Evolutionary conservation across 2,113 vertebrate species (phyloP), one percentile per base, ranked within the genome.

Genomic region (Guaruba guarouba): DNA sequence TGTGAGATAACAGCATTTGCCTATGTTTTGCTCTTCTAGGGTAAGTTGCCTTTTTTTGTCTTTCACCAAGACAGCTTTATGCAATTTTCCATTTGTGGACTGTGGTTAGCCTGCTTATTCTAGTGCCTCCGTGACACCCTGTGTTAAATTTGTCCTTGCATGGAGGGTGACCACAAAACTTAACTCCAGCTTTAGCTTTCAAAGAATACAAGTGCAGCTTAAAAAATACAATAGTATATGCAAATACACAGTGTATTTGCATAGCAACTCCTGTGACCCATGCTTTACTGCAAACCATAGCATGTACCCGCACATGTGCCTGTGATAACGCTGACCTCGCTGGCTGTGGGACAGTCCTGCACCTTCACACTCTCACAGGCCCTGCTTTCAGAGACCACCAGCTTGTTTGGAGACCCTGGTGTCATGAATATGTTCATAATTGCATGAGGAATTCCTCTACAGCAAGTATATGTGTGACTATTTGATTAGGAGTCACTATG

Each of bases 221-320:
- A 16, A 71, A 82, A 64, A 55, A 28, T n/a, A 33, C 29, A 55
- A 19, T 33, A 19, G 31, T 55, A 33, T 20, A 55, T 33, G 54
- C 54, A 55, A 55, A 55, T 55, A 33, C 54, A 55, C 18, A 55
- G 2, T 63, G 9, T 75, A 22, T 79, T 87, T 79, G 55, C 54
- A 18, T 1, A 48, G 64, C 28, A 59, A 16, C 62, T 86, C 9
- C 55, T 37, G 31, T 13, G 64, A 31, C 46, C 66, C 67, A n/a
- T 43, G 43, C n/a, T 64, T 48, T 73, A 2, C 64, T 9, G 13
- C 31, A 77, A 29, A 0, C 35, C 1, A 2, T 31, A 35, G 17
- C 24, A 27, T 2, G 0, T 2, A 73, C 52, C 68, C 4, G 2
- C 41, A 25, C 17, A 1, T 0, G 19, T 33, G 46, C 14, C 33